Percentiles rank a stretch among this genome's conserved stretches.
Evolutionary conservation across 1,140 invertebrate species (phyloP).

Genomic region (Hyles vespertilio): DNA sequence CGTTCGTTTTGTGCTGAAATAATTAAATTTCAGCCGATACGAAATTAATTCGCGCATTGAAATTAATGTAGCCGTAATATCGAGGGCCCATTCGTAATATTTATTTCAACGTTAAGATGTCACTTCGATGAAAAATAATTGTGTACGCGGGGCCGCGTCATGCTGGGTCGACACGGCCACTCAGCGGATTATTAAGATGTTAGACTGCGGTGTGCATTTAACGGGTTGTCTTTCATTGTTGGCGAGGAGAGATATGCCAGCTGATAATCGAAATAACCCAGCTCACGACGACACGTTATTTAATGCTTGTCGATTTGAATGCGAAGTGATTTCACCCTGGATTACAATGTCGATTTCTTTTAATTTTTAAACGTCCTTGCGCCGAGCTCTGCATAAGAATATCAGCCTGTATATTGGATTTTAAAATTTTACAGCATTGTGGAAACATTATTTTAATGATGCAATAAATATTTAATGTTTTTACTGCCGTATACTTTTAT

Average conservation of each 20-base stretch:
- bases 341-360: conserved; percentile 5
- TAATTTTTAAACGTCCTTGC: conserved; percentile 4
- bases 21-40: conserved; percentile 3
- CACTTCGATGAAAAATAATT: conserved; percentile 61
- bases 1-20: background rate
- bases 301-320: conserved; percentile 63
- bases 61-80: conserved; percentile 40
- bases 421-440: conserved; percentile 7
- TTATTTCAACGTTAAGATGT: conserved; percentile 48
- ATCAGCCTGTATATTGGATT: conserved; percentile 4
- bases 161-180: conserved; percentile 61
- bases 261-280: conserved; percentile 54
- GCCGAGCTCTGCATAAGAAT: background rate
- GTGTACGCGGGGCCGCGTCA: conserved; percentile 51
- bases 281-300: conserved; percentile 55
- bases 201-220: conserved; percentile 43
- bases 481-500: conserved; percentile 29
- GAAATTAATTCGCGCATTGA: conserved; percentile 18
- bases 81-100: conserved; percentile 33
- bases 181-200: conserved; percentile 63
- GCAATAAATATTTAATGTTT: conserved; percentile 29
- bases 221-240: conserved; percentile 58
- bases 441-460: conserved; percentile 12
- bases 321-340: conserved; percentile 7
- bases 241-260: conserved; percentile 48